Evolutionary conservation across 2,113 vertebrate species (phyloP), one percentile per base, ranked within the genome.

Genomic region (Oreotrochilus melanogaster): DNA sequence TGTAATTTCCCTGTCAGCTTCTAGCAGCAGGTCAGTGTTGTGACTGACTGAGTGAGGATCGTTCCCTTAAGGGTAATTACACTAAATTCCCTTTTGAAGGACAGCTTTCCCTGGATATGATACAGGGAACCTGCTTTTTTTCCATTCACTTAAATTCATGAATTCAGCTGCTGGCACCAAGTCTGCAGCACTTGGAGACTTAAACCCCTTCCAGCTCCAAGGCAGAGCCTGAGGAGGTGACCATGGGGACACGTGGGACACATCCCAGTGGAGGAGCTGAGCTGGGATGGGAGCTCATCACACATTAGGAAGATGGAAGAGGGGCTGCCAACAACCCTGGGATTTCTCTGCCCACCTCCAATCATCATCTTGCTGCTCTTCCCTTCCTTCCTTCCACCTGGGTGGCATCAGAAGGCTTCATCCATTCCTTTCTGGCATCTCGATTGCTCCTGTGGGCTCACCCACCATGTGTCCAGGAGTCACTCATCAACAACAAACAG

Each of bases 11-110:
- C 96, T 98, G 98, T 98, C 98, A 98, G 97, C 91, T 96, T 93
- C 97, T 95, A 97, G 97, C 97, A 93, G 98, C 93, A 64, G 98
- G 98, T 98, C 98, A 98, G 97, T 98, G 98, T 98, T 98, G 98
- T 98, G 98, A 98, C 98, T 98, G 96, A 97, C 97, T 97, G 97
- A 97, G 97, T 98, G 96, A 97, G 98, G 97, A 98, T 98, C 96
- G 92, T 96, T 98, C 97, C 98, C 98, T 97, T 96, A 96, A 97
- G 97, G 96, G 97, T 98, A 98, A 98, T 98, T 98, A 98, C 97
- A 95, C 97, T 95, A 79, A 98, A 98, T 98, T 98, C 96, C 97
- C 95, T n/a, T 96, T 97, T 97, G 98, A 98, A 98, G 98, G 98
- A 98, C 97, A 98, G 97, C 98, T 98, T 97, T 98, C 96, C 92